Evolutionary conservation across 2,113 vertebrate species (phyloP).

Genomic region (Columba janthina): DNA sequence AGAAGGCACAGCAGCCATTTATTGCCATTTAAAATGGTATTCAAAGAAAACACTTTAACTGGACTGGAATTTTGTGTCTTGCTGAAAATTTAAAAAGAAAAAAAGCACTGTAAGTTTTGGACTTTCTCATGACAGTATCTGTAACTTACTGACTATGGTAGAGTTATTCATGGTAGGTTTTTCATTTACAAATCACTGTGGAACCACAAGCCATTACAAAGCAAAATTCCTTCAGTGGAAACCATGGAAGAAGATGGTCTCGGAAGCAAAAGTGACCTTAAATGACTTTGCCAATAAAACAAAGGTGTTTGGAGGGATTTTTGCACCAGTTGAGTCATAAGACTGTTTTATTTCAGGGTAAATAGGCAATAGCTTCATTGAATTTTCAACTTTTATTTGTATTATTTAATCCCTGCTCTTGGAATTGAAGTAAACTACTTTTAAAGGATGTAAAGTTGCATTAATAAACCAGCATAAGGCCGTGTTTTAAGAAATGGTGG

Average conservation of each 20-base stretch:
- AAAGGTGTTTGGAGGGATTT: conserved; percentile 73
- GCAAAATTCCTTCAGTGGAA: conserved; percentile 65
- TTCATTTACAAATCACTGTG: conserved; percentile 77
- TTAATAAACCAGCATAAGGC: conserved; percentile 72
- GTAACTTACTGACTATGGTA: conserved; percentile 54
- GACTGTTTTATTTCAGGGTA: conserved; percentile 74
- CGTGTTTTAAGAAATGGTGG: conserved; percentile 50
- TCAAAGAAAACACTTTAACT: background rate
- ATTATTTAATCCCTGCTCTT: conserved; percentile 77
- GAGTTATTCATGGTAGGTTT: conserved; percentile 65
- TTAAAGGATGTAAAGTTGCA: conserved; percentile 72
- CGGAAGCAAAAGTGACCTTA: conserved; percentile 80
- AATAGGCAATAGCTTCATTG: conserved; percentile 73
- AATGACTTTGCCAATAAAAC: conserved; percentile 74
- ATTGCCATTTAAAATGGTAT: background rate
- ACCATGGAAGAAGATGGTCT: conserved; percentile 66
- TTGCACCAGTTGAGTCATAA: conserved; percentile 68
- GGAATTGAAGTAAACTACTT: conserved; percentile 75
- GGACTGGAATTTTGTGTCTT: conserved; percentile 71
- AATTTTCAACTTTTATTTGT: conserved; percentile 71
- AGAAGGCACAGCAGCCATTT: conserved; percentile 16
- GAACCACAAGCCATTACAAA: conserved; percentile 82
- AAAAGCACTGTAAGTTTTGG: conserved; percentile 14
- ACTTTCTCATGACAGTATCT: conserved; percentile 45
- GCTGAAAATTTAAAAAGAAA: conserved; percentile 35